Evolutionary conservation across 2,113 vertebrate genomes (phyloP), one percentile per base, ranked within the genome.

Genomic region (Crotalus helleri): DNA sequence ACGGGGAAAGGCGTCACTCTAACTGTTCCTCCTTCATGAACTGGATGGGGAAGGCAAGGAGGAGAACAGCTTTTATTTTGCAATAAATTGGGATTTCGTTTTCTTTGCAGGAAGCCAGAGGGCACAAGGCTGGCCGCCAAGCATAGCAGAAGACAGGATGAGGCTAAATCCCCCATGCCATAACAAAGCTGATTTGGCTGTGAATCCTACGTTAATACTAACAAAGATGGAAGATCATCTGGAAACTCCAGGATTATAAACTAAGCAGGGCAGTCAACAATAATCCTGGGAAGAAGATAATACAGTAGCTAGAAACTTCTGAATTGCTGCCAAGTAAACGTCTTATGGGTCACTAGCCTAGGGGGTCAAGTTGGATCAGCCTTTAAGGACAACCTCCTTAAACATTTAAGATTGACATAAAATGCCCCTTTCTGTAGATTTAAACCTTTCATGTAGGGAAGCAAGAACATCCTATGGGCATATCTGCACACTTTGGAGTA

Each of bases 1-100:
- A 2, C 29, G 5, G 61, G 85, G 69, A 0, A 0, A 61, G 61
- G 13, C 5, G 15, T 4, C 23, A 17, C 9, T n/a, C 9, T n/a
- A 86, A 69, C 53, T 11, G 4, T 53, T 6, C 13, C 9, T 23
- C 39, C n/a, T 24, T 13, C 23, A 6, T 15, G 21, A 26, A 21
- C 33, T 46, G 4, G 23, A 6, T 39, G 23, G 15, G 9, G 33
- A 92, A 54, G 4, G 51, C 19, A 4, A 57, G 51, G 59, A 89
- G 39, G 88, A 46, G 15, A 10, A 54, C 26, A 29, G 19, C 8
- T 29, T 61, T 58, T 57, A 58, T 39, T 55, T 58, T 58, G n/a
- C n/a, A 24, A 39, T 81, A 39, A 8, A 39, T 81, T 81, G n/a
- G 17, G 69, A 9, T 39, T 21, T 69, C 29, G 3, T 54, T 61